Base-by-base conservation (phyloP, 2,113 vertebrate genomes). In the Labeo catla region DNA sequence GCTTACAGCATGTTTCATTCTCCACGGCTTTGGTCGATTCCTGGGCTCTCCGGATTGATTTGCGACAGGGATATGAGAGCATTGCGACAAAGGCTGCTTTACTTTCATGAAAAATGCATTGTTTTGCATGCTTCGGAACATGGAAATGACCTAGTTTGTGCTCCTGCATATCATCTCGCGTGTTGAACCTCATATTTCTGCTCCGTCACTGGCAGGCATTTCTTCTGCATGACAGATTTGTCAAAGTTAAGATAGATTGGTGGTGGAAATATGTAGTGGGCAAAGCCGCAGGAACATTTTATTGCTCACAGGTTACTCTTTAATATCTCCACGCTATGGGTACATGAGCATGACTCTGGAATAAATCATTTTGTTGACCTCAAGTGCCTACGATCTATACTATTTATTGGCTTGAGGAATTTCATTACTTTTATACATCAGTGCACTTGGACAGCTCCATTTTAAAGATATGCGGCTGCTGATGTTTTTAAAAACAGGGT, bases 341-440 rank as follows among this genome's bases (percentile, higher is more conserved):
- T 36, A 77, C 76, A 54, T 77, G 76, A 36, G 73, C 73, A 49
- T 50, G 73, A 50, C 73, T 76, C 45, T 2, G n/a, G 73, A 76
- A 76, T 50, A 50, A 76, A 49, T 74, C 45, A 74, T 49, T 74
- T 49, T 74, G 72, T 74, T 74, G 72, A 74, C 72, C 45, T 74
- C 72, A 23, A 23, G 11, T 76, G 12, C 45, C 2, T 50, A 49
- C 3, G n/a, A 13, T 47, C 70, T 76, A 49, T 50, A 50, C 21
- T 74, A 15, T 74, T 49, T 23, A 74, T 23, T 49, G 45, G 45
- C 72, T 74, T 15, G 11, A 74, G 11, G 72, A 13, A 76, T 28
- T 28, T 76, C 45, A 23, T 76, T 28, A 76, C 45, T 50, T 76
- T 23, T 50, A 76, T 28, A 23, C 3, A 15, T 23, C 45, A 1